Percentiles rank a stretch among this genome's conserved stretches.
Evolutionary conservation across 1,140 invertebrate species (phyloP).

Genomic region (Tetramorium alpestre): DNA sequence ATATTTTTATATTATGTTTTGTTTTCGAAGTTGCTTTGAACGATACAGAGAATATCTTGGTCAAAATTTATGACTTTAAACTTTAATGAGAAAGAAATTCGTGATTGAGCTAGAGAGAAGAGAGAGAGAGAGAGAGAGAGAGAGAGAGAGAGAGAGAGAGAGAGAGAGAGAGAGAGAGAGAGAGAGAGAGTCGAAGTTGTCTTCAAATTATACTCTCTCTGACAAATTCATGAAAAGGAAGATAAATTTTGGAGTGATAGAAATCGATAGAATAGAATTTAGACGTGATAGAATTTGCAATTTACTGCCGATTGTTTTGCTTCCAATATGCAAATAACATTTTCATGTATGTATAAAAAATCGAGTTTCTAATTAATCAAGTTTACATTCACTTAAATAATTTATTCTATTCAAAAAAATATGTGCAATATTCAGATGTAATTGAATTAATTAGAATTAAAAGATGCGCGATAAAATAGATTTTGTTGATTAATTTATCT

Average conservation of each 20-base stretch:
- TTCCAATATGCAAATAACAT: background rate
- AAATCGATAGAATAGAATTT: background rate
- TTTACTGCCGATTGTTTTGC: slow-evolving; percentile 9
- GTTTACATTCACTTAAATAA: background rate
- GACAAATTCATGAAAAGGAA: background rate
- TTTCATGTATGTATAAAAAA: background rate
- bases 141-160: background rate
- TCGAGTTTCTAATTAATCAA: background rate
- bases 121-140: background rate
- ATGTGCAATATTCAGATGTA: background rate
- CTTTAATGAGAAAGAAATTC: slow-evolving; percentile 48
- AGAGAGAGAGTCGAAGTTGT: background rate
- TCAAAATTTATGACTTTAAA: slow-evolving; percentile 48
- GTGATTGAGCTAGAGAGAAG: slow-evolving; percentile 41
- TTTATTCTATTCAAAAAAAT: background rate
- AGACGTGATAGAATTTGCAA: background rate
- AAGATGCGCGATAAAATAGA: background rate
- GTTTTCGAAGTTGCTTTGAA: background rate
- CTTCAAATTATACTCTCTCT: background rate
- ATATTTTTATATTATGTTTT: background rate
- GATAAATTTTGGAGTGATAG: background rate
- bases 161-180: background rate
- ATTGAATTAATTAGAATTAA: background rate
- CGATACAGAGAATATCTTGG: background rate
- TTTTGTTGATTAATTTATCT: background rate